Conservation (phyloP, 2,888 invertebrate genomes). For the Amorpha juglandis region DNA sequence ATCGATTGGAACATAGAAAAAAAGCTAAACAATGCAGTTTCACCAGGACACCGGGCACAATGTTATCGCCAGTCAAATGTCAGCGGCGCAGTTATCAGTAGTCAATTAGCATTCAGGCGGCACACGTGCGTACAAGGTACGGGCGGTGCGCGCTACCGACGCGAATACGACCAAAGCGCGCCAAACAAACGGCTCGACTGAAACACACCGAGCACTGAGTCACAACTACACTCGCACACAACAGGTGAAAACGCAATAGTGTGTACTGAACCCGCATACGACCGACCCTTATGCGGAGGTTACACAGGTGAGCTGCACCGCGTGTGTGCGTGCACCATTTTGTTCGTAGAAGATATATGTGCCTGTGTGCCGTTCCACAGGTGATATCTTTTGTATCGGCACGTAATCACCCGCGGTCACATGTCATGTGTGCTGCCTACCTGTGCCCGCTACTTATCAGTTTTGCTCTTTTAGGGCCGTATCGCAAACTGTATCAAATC, state of each 20-base stretch:
- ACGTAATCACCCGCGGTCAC: conserved; percentile 68
- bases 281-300: conserved; percentile 77
- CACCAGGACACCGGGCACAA: conserved; percentile 51
- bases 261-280: conserved; percentile 69
- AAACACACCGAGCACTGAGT: conserved; percentile 61
- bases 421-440: conserved; percentile 79
- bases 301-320: conserved; percentile 63
- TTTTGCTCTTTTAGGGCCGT: conserved; percentile 75
- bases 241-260: conserved; percentile 81
- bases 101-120: conserved; percentile 64
- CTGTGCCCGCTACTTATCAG: conserved; percentile 75
- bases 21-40: conserved; percentile 43
- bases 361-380: conserved; percentile 63
- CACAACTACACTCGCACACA: conserved; percentile 66
- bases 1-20: conserved; percentile 43
- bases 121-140: conserved; percentile 65
- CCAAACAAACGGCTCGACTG: conserved; percentile 77
- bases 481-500: conserved; percentile 44
- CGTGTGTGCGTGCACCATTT: conserved; percentile 74
- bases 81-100: conserved; percentile 69
- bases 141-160: conserved; percentile 41
- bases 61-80: conserved; percentile 70
- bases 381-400: conserved; percentile 67
- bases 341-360: conserved; percentile 77
- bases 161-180: conserved; percentile 75